These are phyloP conservation scores for Podargus strigoides DNA, from an alignment of 2,797 vertebrate genomes.

Conservation along the genomic window DNA sequence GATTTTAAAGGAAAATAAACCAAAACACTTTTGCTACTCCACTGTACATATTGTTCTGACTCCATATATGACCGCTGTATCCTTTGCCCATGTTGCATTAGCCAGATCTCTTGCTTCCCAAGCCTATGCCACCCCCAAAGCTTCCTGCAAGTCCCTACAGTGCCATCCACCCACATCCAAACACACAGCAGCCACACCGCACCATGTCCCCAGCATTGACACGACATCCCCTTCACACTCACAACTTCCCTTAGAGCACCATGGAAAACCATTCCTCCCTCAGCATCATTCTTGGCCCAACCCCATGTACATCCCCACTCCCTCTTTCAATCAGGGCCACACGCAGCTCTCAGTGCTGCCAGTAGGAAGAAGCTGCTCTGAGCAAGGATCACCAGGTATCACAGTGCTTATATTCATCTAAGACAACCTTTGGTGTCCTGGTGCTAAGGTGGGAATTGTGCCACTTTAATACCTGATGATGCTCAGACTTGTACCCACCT, in stretches of 20 bases:
- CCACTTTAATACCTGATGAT: not conserved
- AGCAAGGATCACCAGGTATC: not conserved
- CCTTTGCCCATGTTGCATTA: rapidly evolving
- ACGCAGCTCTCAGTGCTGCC: not conserved
- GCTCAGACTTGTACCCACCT: not conserved
- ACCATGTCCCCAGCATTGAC: rapidly evolving
- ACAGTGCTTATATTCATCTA: not conserved
- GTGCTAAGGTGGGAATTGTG: not conserved
- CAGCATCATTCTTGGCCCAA: not conserved
- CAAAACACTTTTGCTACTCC: not conserved
- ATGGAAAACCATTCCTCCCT: not conserved
- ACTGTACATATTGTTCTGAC: not conserved
- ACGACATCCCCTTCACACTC: not conserved
- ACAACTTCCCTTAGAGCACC: not conserved
- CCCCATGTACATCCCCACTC: rapidly evolving
- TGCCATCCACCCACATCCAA: not conserved
- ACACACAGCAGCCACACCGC: not conserved
- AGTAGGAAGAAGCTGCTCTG: not conserved
- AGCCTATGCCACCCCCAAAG: not conserved
- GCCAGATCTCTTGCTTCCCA: not conserved
- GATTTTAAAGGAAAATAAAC: not conserved
- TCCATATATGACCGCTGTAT: not conserved
- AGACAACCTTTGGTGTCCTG: not conserved
- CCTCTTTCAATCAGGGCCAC: not conserved
- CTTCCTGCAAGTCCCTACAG: not conserved